These are phyloP conservation scores for Eupristina koningsbergeri DNA, from an alignment of 1,140 invertebrate species.

Conservation along the genomic window DNA sequence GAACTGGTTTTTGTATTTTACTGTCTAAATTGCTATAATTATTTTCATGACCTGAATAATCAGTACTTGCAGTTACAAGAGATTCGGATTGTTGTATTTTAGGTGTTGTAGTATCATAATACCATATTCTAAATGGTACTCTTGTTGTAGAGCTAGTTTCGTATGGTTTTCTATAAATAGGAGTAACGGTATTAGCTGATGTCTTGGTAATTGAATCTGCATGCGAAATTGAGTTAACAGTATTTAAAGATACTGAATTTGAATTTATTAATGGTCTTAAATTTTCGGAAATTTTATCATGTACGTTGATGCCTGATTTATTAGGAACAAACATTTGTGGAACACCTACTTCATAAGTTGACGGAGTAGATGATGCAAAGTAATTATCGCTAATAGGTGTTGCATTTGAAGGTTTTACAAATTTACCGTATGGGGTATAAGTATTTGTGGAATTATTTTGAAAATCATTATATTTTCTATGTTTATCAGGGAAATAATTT, in stretches of 20 bases:
- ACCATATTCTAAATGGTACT: conserved; percentile 62
- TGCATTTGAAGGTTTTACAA: conserved; percentile 63
- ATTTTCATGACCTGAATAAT: conserved; percentile 58
- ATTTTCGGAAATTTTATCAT: conserved; percentile 57
- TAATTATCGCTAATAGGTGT: conserved; percentile 71
- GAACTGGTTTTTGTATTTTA: conserved; percentile 34
- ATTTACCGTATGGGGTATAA: conserved; percentile 67
- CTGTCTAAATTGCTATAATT: conserved; percentile 56
- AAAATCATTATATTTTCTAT: conserved; percentile 71
- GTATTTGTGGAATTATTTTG: conserved; percentile 71
- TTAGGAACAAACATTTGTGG: conserved; percentile 34
- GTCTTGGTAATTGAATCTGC: not conserved
- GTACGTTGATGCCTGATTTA: conserved; percentile 49
- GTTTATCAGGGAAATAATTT: conserved; percentile 70
- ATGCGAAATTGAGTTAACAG: conserved; percentile 49
- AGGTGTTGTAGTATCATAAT: conserved; percentile 55
- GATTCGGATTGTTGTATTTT: conserved; percentile 61
- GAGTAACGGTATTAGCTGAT: conserved; percentile 10
- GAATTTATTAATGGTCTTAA: conserved; percentile 58
- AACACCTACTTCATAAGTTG: conserved; percentile 54
- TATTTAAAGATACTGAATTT: conserved; percentile 47
- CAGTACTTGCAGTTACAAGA: conserved; percentile 60
- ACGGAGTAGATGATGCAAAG: conserved; percentile 64
- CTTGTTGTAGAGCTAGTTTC: conserved; percentile 52
- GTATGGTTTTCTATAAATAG: conserved; percentile 39